A percentile compares a stretch with the other conserved stretches of the same genome.
Conservation (phyloP, 2,888 invertebrate species). For the Hirudinaria manillensis region DNA sequence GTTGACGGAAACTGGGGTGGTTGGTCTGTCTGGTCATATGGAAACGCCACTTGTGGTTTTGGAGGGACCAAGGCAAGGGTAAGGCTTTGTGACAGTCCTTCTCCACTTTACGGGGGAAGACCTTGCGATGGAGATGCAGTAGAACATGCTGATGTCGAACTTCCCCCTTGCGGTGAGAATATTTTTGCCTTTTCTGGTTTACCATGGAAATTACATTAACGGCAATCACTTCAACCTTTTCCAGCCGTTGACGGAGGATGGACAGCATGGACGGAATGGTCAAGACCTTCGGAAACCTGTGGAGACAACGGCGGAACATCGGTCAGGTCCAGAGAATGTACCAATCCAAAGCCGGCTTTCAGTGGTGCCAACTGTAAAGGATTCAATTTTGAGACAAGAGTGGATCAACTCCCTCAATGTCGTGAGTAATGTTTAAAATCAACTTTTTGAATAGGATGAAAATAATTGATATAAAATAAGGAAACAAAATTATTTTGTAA, state of each 20-base stretch:
- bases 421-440: conserved; percentile 19
- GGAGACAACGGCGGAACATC: conserved; percentile 34
- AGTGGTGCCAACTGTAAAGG: conserved; percentile 34
- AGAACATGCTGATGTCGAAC: conserved; percentile 44
- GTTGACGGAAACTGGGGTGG: conserved; percentile 39
- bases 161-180: conserved; percentile 42
- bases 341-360: conserved; percentile 31
- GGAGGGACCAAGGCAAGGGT: conserved; percentile 44
- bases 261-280: conserved; percentile 34
- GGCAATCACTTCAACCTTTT: background rate
- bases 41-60: conserved; percentile 45
- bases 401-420: conserved; percentile 25
- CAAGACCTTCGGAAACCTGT: conserved; percentile 34
- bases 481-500: background rate
- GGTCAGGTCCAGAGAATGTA: conserved; percentile 23
- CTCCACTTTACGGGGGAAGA: conserved; percentile 47
- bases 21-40: conserved; percentile 37
- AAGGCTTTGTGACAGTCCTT: conserved; percentile 49
- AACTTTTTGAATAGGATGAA: no score
- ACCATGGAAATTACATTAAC: background rate
- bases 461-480: background rate
- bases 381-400: conserved; percentile 20
- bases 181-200: no score
- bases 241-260: conserved; percentile 34
- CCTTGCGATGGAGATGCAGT: conserved; percentile 45